Evolutionary conservation across 2,888 invertebrate genomes (phyloP).

Genomic region (Meiosimyza decipiens): DNA sequence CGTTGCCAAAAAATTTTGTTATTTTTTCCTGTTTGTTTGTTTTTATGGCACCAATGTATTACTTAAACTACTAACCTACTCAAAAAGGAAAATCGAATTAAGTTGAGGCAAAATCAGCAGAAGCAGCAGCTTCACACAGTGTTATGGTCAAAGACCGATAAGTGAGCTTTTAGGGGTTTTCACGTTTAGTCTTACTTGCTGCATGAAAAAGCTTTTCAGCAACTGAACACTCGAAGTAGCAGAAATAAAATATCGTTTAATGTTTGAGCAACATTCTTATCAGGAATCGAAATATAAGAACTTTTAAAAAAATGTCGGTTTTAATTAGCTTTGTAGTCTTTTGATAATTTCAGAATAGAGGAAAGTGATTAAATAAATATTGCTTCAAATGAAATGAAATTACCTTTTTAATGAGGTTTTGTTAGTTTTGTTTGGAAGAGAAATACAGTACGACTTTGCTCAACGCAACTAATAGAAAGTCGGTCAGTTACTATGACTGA

Average conservation of each 20-base stretch:
- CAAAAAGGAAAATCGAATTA: slow-evolving; percentile 16
- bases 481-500: no score
- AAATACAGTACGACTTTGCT: no score
- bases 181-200: not conserved
- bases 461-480: no score
- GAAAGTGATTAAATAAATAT: no score
- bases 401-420: no score
- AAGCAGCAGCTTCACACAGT: not conserved
- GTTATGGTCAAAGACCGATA: slow-evolving; percentile 31
- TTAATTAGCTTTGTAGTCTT: no score
- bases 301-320: no score
- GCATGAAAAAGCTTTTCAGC: not conserved
- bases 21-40: slow-evolving; percentile 2
- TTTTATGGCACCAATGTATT: not conserved
- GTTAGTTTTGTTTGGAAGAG: no score
- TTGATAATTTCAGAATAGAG: no score
- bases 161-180: slow-evolving; percentile 3
- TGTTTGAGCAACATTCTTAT: no score
- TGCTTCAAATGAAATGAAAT: no score
- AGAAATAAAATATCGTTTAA: not conserved
- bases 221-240: not conserved
- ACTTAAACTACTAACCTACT: slow-evolving; percentile 30
- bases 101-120: not conserved
- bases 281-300: no score
- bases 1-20: not conserved